These are phyloP conservation scores for Pyrgilauda ruficollis DNA, from an alignment of 2,113 vertebrate species.

Conservation along the genomic window DNA sequence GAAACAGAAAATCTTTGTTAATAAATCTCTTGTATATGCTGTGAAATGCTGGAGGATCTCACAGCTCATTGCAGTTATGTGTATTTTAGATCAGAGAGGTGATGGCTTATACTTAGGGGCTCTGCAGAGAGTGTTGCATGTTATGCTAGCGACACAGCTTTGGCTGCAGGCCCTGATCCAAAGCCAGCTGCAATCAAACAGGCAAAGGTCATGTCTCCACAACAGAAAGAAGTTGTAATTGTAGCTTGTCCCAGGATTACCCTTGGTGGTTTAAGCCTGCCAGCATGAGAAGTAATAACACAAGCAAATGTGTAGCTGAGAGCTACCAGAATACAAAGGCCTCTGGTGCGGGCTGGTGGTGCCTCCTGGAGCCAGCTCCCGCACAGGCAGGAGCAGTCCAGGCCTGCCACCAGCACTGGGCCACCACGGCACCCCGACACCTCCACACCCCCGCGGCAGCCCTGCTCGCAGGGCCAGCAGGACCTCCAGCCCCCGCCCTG, in stretches of 20 bases:
- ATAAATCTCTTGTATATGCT: conserved; percentile 50
- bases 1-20: conserved; percentile 28
- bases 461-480: background rate
- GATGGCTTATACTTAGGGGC: conserved; percentile 21
- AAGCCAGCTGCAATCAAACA: conserved; percentile 44
- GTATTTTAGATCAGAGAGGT: conserved; percentile 44
- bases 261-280: conserved; percentile 21
- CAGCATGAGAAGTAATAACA: background rate
- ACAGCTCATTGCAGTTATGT: conserved; percentile 25
- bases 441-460: fast-evolving
- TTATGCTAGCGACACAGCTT: conserved; percentile 10
- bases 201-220: conserved; percentile 59
- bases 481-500: background rate
- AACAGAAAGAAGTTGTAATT: conserved; percentile 34
- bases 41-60: conserved; percentile 33
- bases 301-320: background rate
- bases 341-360: background rate
- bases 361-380: background rate
- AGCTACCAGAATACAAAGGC: background rate
- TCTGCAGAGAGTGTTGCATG: conserved; percentile 33
- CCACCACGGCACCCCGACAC: background rate
- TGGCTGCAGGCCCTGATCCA: conserved; percentile 43
- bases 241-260: conserved; percentile 56
- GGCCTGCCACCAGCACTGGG: background rate
- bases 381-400: fast-evolving